Evolutionary conservation across 2,888 invertebrate species (phyloP), one percentile per base, ranked within the genome.

Genomic region (Oxycera nigricornis): DNA sequence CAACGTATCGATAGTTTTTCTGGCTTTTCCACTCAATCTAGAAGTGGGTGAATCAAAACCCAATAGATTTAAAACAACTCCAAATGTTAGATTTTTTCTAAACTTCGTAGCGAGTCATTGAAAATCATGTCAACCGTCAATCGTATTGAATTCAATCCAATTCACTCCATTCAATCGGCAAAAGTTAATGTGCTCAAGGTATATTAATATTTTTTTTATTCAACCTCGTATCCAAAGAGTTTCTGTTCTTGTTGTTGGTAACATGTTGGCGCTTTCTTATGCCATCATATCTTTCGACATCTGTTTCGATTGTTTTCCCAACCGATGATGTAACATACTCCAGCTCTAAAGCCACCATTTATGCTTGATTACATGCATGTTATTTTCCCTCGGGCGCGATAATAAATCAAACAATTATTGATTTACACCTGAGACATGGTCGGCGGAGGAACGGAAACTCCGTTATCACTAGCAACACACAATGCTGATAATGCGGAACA

Each of bases 231-330:
- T 46, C 46, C 11, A 7, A 35, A 46, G 17, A 46, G 61, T 31
- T 61, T 26, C 31, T 11, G 61, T 61, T 61, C 28, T 57, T 4
- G 14, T 57, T 31, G 9, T 24, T 52, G 4, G 4, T 52, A 52
- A 22, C 22, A 22, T 9, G 20, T 52, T 52, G 20, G 20, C 22
- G 9, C 14, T 7, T 2, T 61, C 61, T 61, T 30, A 17, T 28
- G n/a, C 30, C 35, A 61, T 61, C 61, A 39, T 41, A 55, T 55
- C 52, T 70, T 52, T 28, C 70, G 31, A 70, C 70, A 70, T 55
- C 70, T 70, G 55, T 70, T 70, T 24, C 70, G 30, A 70, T 70
- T 70, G 70, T 70, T 70, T 31, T 65, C 41, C n/a, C 39, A 39
- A 65, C 24, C 30, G 39, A 39, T 65, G 62, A 39, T 65, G 65